Conservation (phyloP, 1,140 invertebrate species). For the Bombus pyrosoma region DNA sequence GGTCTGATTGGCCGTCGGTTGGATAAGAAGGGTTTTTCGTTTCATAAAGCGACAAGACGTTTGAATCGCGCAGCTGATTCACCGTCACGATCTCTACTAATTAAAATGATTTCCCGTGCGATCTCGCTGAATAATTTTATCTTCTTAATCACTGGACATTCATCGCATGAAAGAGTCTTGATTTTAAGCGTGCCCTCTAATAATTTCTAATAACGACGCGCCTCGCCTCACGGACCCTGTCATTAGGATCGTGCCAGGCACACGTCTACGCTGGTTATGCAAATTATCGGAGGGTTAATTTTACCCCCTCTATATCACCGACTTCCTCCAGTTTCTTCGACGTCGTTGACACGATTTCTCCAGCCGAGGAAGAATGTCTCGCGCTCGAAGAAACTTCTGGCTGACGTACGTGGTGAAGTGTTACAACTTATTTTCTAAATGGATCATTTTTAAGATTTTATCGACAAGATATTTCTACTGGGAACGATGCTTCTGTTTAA, state of each 20-base stretch:
- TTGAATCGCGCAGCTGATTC: conserved; percentile 53
- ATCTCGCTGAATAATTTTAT: conserved; percentile 77
- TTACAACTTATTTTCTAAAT: background rate
- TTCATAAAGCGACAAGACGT: conserved; percentile 62
- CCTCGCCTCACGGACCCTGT: conserved; percentile 71
- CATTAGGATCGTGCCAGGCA: conserved; percentile 69
- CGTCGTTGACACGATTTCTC: background rate
- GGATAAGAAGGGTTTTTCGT: conserved; percentile 47
- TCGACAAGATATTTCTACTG: background rate
- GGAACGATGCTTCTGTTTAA: background rate
- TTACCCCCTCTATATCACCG: conserved; percentile 52
- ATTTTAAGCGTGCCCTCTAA: conserved; percentile 81
- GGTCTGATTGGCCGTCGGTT: conserved; percentile 27
- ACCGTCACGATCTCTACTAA: conserved; percentile 70
- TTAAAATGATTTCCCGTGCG: conserved; percentile 76
- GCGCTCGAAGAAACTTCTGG: background rate
- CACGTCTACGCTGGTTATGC: conserved; percentile 76
- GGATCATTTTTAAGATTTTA: background rate
- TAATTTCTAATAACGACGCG: conserved; percentile 81
- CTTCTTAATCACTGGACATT: conserved; percentile 81
- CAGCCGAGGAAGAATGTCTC: background rate
- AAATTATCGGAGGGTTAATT: conserved; percentile 76
- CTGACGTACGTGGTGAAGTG: background rate
- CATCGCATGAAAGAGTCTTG: conserved; percentile 82
- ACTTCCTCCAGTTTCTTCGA: conserved; percentile 21